These are phyloP conservation scores for Oncorhynchus tshawytscha DNA, from an alignment of 2,113 vertebrate genomes.

Conservation along the genomic window DNA sequence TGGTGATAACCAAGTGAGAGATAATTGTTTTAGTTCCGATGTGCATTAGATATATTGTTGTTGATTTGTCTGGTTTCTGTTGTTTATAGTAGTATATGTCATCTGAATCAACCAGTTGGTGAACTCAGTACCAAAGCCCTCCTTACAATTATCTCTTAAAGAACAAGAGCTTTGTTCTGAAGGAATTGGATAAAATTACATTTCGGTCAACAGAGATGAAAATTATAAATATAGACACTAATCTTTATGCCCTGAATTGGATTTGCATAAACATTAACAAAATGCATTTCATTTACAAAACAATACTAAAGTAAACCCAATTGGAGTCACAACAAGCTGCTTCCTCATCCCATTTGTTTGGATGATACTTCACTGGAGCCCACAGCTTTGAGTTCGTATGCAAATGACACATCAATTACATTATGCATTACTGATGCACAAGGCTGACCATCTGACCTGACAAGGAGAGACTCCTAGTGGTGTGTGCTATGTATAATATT, in stretches of 20 bases:
- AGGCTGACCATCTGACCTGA: no score
- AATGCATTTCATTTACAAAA: slow-evolving; percentile 32
- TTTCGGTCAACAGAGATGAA: slow-evolving; percentile 9
- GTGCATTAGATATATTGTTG: neutral
- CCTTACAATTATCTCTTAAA: neutral
- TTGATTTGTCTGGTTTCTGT: neutral
- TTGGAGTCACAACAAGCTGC: neutral
- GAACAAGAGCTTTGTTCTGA: neutral
- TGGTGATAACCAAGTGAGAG: no score
- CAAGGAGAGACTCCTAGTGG: no score
- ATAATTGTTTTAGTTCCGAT: no score
- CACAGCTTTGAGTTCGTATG: neutral
- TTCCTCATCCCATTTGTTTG: neutral
- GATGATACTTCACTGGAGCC: neutral
- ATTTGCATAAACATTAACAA: slow-evolving; percentile 36
- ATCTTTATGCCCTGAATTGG: slow-evolving; percentile 25
- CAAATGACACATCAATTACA: no score
- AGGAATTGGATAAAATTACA: slow-evolving; percentile 8
- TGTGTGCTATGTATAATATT: no score
- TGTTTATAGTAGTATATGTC: neutral
- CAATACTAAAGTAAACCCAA: neutral
- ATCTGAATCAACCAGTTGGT: neutral
- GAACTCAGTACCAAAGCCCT: neutral
- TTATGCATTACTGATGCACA: no score
- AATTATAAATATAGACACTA: slow-evolving; percentile 36